Base-by-base conservation (phyloP, 2,797 vertebrate species). In the Scomberomorus guttatus region DNA sequence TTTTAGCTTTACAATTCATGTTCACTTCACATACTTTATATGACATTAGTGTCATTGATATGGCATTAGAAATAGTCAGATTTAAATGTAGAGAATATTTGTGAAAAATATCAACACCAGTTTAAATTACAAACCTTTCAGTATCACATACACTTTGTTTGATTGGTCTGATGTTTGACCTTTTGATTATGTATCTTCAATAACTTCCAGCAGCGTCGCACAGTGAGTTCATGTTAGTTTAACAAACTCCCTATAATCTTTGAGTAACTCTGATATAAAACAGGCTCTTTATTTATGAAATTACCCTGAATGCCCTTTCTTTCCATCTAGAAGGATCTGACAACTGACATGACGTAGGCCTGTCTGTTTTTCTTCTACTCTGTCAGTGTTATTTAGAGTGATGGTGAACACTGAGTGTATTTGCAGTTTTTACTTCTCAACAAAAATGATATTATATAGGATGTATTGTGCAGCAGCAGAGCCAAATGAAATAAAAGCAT, bases 331-430 rank as follows among this genome's bases (percentile, higher is more conserved):
- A 51, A 32, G 15, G 63, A 90, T 74, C 75, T 51, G 82, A 80
- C 77, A 66, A 1, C 68, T 83, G 75, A 24, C 61, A 34, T 82
- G 81, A 89, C 71, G 59, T 65, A 37, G 44, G 61, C 25, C 27
- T 0, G 85, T 90, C 93, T 94, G 93, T 42, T 93, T 90, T 86
- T 82, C 73, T 44, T 95, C 89, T 69, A 20, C 76, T 37, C 4
- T 79, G 82, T 88, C 82, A 80, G 54, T 85, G 61, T 84, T 78
- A 90, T 93, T 90, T 60, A 87, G 67, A 84, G 63, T 90, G 93
- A 94, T 83, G 83, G 82, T 32, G 83, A 85, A 83, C 89, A 90
- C 86, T 59, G 51, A 71, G 66, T 71, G 50, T 71, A 78, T 88
- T 85, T 86, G 59, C 60, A 13, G 56, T 83, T 88, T 87, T 71